Evolutionary conservation across 1,140 invertebrate species (phyloP).

Genomic region (Eubasilissa regina): DNA sequence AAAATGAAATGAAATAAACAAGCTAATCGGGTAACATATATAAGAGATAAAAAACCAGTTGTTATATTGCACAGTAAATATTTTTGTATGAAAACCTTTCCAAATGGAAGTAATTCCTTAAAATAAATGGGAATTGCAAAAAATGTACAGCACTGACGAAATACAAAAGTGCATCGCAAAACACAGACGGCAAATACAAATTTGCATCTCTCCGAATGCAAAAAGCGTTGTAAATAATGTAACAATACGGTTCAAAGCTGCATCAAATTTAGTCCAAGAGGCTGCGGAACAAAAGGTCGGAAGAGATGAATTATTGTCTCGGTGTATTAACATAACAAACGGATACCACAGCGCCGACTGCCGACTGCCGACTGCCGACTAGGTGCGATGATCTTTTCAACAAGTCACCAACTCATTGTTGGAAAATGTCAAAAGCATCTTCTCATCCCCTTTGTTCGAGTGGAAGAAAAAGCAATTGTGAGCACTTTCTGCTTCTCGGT

Average conservation of each 20-base stretch:
- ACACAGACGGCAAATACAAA: too few relatives aligned
- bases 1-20: too few relatives aligned
- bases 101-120: too few relatives aligned
- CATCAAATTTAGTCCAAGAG: background rate
- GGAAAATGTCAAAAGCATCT: constrained; percentile 5
- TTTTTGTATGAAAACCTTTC: too few relatives aligned
- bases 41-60: too few relatives aligned
- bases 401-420: constrained; percentile 19
- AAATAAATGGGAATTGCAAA: too few relatives aligned
- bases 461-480: constrained; percentile 21
- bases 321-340: constrained; percentile 26
- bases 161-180: constrained; percentile 4
- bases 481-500: background rate
- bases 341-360: background rate
- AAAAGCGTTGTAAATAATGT: constrained; percentile 10
- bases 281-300: background rate
- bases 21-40: too few relatives aligned
- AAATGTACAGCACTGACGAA: background rate
- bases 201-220: constrained; percentile 10
- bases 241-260: constrained; percentile 12
- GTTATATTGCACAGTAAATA: too few relatives aligned
- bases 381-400: constrained; percentile 38
- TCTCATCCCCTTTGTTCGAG: constrained; percentile 7
- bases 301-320: constrained; percentile 5
- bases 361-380: too few relatives aligned